Conservation (phyloP, 2,797 vertebrate species). For the Bucorvus abyssinicus region DNA sequence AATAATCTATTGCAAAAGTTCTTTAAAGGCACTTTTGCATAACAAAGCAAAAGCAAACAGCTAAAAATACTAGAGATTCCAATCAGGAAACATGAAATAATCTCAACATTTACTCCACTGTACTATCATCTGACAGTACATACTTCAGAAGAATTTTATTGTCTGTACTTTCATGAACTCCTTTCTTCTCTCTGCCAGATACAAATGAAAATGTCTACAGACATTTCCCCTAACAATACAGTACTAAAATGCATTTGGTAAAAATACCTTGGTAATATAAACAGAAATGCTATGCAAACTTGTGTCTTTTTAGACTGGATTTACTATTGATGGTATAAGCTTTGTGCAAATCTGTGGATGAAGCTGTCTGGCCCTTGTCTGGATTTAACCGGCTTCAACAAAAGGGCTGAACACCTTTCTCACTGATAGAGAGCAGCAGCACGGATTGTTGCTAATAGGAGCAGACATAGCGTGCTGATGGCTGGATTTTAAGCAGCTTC, state of each 20-base stretch:
- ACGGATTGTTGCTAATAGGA: constrained; percentile 73
- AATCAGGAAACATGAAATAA: background rate
- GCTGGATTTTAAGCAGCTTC: constrained; percentile 80
- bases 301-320: constrained; percentile 73
- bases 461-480: constrained; percentile 80
- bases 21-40: background rate
- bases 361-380: constrained; percentile 82
- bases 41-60: background rate
- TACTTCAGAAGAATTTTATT: background rate
- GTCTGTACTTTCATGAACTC: background rate
- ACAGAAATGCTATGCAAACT: constrained; percentile 73
- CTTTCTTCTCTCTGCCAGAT: background rate
- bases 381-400: constrained; percentile 78
- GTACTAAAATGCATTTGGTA: constrained; percentile 75
- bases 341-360: constrained; percentile 81
- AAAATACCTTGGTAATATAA: constrained; percentile 78
- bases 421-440: constrained; percentile 70
- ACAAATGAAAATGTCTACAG: background rate
- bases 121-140: background rate
- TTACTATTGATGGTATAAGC: constrained; percentile 79
- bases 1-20: background rate
- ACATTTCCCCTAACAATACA: constrained; percentile 33
- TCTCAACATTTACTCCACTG: background rate
- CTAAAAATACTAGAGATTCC: background rate
- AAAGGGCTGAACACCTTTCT: constrained; percentile 81